Evolutionary conservation across 2,888 invertebrate species (phyloP).

Genomic region (Melinopterus prodromus): DNA sequence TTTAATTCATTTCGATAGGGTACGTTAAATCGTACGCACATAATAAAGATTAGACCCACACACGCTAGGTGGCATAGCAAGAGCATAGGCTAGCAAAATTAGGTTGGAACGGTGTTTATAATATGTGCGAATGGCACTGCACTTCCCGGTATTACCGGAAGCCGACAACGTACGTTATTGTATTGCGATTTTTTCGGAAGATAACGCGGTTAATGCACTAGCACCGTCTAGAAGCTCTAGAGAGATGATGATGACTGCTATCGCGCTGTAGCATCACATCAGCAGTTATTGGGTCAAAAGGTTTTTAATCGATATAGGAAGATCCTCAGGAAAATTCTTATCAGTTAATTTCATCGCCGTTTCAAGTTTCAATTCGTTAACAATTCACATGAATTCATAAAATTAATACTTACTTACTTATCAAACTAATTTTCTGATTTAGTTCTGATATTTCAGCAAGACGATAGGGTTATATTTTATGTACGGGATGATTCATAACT

Average conservation of each 20-base stretch:
- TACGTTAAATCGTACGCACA: slow-evolving; percentile 6
- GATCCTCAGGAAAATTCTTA: neutral
- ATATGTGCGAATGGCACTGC: neutral
- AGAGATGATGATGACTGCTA: neutral
- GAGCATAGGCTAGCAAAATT: slow-evolving; percentile 12
- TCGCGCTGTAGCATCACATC: neutral
- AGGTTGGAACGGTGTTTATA: slow-evolving; percentile 17
- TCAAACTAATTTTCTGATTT: too few species aligned
- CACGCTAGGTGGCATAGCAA: neutral
- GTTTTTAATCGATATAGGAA: neutral
- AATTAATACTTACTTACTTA: too few species aligned
- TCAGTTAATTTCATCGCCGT: neutral
- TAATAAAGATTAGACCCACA: neutral
- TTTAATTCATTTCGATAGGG: slow-evolving; percentile 10
- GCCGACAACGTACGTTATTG: slow-evolving; percentile 16
- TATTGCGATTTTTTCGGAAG: slow-evolving; percentile 7
- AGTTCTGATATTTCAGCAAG: too few species aligned
- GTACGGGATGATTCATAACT: too few species aligned
- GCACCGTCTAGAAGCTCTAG: neutral
- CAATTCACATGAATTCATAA: too few species aligned
- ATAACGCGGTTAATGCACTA: slow-evolving; percentile 4
- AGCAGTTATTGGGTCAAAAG: neutral
- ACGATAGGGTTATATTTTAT: too few species aligned
- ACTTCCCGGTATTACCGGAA: neutral
- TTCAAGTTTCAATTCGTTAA: too few species aligned